phyloP scores from a whole-genome alignment of 2,797 vertebrate species.

The Phaenicophaeus curvirostris region DNA sequence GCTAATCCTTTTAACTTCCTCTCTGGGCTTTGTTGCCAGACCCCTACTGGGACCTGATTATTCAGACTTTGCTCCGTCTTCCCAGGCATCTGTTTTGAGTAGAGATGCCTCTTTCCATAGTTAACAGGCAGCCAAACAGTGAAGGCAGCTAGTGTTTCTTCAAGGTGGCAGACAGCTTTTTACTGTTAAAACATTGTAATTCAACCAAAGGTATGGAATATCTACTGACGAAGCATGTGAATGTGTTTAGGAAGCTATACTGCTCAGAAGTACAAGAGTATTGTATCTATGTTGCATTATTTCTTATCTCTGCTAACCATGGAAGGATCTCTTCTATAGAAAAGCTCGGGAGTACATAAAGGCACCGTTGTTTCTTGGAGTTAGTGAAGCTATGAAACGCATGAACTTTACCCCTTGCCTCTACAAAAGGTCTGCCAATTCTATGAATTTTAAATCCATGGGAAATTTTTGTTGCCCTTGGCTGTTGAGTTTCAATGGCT shows the following conservation, averaged over 20 bases:
- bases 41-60: not conserved
- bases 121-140: not conserved
- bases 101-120: not conserved
- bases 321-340: conserved; percentile 40
- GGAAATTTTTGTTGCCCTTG: conserved; percentile 65
- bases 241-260: not conserved
- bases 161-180: not conserved
- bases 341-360: conserved; percentile 59
- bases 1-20: conserved; percentile 52
- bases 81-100: not conserved
- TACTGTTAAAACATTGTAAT: conserved; percentile 17
- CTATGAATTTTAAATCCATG: conserved; percentile 71
- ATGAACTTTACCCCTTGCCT: conserved; percentile 62
- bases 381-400: conserved; percentile 53
- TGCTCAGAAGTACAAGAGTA: conserved; percentile 1
- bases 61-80: not conserved
- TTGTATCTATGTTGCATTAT: conserved; percentile 35
- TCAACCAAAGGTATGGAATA: not conserved
- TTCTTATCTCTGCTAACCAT: conserved; percentile 55
- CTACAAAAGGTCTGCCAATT: conserved; percentile 66
- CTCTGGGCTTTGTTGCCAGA: conserved; percentile 26
- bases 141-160: conserved; percentile 11
- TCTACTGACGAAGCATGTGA: not conserved
- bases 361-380: conserved; percentile 66
- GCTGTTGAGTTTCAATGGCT: conserved; percentile 59